A percentile compares a stretch with the other conserved stretches of the same genome.
phyloP scores from a whole-genome alignment of 2,797 vertebrate species.

The Octomys mimax region DNA sequence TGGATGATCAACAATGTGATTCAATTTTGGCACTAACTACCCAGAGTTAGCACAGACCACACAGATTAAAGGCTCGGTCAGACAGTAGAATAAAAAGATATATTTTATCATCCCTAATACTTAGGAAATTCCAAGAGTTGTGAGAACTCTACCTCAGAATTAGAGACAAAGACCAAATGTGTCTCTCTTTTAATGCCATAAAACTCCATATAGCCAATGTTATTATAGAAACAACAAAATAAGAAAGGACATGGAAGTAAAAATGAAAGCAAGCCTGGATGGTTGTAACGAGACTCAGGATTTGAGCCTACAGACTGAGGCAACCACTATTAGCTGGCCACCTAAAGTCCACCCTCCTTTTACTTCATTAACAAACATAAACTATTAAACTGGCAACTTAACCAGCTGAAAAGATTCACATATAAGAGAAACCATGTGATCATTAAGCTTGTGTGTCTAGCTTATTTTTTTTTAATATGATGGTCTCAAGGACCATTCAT shows the following conservation, averaged over 20 bases:
- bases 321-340: neutral
- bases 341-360: neutral
- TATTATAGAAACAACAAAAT: neutral
- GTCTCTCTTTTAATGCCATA: neutral
- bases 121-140: neutral
- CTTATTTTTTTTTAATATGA: neutral
- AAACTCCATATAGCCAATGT: neutral
- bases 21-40: neutral
- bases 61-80: neutral
- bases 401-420: neutral
- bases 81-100: neutral
- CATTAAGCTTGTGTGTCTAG: neutral
- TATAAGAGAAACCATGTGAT: neutral
- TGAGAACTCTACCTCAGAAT: neutral
- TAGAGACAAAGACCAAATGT: neutral
- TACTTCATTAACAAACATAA: neutral
- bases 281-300: neutral
- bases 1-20: neutral
- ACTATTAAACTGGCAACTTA: conserved; percentile 33
- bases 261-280: neutral
- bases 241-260: neutral
- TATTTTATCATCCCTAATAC: neutral
- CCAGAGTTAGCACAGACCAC: neutral
- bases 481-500: neutral
- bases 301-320: neutral